Conservation (phyloP, 2,797 vertebrate species). For the Poecile montanus region DNA sequence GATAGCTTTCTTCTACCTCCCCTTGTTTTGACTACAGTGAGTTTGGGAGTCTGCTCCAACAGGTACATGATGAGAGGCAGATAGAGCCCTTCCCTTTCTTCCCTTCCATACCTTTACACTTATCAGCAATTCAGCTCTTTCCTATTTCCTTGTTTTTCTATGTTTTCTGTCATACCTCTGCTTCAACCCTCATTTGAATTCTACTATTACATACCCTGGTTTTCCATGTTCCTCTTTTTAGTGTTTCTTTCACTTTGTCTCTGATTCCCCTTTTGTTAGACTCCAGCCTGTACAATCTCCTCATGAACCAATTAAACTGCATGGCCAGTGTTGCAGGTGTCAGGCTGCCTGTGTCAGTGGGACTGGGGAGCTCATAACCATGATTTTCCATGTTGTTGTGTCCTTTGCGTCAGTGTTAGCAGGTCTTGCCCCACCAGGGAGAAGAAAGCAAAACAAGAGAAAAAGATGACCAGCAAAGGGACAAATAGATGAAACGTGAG, state of each 20-base stretch:
- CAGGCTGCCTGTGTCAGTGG: neutral
- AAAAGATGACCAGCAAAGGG: neutral
- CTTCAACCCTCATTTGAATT: neutral
- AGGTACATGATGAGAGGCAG: neutral
- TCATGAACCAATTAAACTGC: neutral
- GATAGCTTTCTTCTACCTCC: neutral
- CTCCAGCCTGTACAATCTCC: neutral
- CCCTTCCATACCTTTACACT: neutral
- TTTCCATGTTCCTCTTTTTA: slow-evolving; percentile 16
- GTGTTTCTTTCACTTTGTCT: neutral
- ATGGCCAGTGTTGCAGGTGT: neutral
- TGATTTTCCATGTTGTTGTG: neutral
- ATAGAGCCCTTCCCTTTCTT: neutral
- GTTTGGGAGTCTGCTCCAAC: neutral
- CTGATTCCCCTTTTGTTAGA: neutral
- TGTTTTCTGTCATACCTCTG: slow-evolving; percentile 21
- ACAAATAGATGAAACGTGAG: neutral
- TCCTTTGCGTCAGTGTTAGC: neutral
- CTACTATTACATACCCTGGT: neutral
- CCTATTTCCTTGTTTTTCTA: neutral
- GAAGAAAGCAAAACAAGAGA: neutral
- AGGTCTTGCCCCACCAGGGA: neutral
- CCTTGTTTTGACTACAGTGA: neutral
- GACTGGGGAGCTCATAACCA: neutral
- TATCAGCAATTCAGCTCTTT: neutral